Conservation (phyloP, 2,888 invertebrate genomes). For the Euphydryas editha region DNA sequence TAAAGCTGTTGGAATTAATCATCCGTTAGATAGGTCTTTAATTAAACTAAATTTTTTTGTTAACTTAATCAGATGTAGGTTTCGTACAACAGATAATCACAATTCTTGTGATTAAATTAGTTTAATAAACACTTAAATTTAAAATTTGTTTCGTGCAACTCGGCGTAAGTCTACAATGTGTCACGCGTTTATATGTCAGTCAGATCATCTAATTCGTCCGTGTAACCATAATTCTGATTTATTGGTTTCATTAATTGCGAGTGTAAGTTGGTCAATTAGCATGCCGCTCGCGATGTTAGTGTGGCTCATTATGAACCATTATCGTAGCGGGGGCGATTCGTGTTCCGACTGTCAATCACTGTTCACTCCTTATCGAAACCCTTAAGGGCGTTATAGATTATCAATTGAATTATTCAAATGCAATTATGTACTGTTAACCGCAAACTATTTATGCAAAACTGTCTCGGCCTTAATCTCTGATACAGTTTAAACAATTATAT, state of each 20-base stretch:
- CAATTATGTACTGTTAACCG: slow-evolving; percentile 41
- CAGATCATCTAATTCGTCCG: neutral
- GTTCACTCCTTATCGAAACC: slow-evolving; percentile 54
- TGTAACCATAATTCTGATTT: slow-evolving; percentile 52
- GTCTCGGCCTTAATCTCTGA: slow-evolving; percentile 28
- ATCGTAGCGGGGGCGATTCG: slow-evolving; percentile 64
- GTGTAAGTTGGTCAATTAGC: slow-evolving; percentile 52
- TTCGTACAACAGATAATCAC: too few relatives aligned
- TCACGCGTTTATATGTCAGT: slow-evolving; percentile 3
- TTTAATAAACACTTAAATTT: too few relatives aligned
- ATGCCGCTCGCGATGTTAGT: slow-evolving; percentile 60
- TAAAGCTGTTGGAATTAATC: too few relatives aligned
- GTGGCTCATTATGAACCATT: slow-evolving; percentile 70
- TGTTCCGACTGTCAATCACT: slow-evolving; percentile 60
- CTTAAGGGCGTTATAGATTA: slow-evolving; percentile 55
- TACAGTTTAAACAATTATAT: slow-evolving; percentile 28
- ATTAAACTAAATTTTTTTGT: too few relatives aligned
- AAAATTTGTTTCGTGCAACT: too few relatives aligned
- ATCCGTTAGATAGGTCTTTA: too few relatives aligned
- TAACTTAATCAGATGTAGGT: too few relatives aligned
- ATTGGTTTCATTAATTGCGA: slow-evolving; percentile 46
- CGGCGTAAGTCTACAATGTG: neutral
- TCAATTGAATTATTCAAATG: slow-evolving; percentile 61
- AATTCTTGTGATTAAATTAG: too few relatives aligned
- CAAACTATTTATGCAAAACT: slow-evolving; percentile 26